Evolutionary conservation across 2,888 invertebrate species (phyloP), one percentile per base, ranked within the genome.

Genomic region (Aquatica leii): DNA sequence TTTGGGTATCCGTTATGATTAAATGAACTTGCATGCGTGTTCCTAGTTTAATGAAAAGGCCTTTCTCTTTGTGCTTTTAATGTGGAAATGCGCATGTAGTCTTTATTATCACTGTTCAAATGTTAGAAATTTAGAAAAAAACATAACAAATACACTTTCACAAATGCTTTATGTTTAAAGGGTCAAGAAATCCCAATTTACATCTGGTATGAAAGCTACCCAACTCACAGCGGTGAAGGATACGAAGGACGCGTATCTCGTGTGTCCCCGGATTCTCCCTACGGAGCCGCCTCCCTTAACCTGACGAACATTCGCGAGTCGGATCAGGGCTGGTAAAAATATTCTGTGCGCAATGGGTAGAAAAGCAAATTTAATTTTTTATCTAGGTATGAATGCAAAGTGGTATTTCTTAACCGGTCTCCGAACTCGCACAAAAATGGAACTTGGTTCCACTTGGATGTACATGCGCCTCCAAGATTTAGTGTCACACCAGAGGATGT

Each of bases 161-260:
- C 52, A 62, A 59, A 65, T 69, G 76, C 48, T 17, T 56, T 69
- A 78, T 79, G 24, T 82, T 81, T 82, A 82, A 87, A 95, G 95
- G 95, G 95, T 82, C 91, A 95, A 86, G 95, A 95, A 86, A 92
- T 95, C 84, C 96, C 97, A 76, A 95, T 97, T 83, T 97, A 96
- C 88, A 95, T 97, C 85, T 96, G 96, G 94, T 97, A 96, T 88
- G 95, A 96, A 86, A 94, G 95, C 82, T 97, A 97, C 85, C 95
- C 95, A 75, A 94, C 97, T 71, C 97, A 97, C 87, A 94, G 95
- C 83, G 97, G 94, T 77, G 93, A 94, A 82, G 95, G 94, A 56
- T 96, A 95, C 86, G 94, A 95, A 82, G 94, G 94, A 74, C 86
- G 96, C 67, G 95, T 95, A 79, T 93, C 94, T 69, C 89, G 94